Base-by-base conservation (phyloP, 2,888 invertebrate species). In the Idaea aversata region DNA sequence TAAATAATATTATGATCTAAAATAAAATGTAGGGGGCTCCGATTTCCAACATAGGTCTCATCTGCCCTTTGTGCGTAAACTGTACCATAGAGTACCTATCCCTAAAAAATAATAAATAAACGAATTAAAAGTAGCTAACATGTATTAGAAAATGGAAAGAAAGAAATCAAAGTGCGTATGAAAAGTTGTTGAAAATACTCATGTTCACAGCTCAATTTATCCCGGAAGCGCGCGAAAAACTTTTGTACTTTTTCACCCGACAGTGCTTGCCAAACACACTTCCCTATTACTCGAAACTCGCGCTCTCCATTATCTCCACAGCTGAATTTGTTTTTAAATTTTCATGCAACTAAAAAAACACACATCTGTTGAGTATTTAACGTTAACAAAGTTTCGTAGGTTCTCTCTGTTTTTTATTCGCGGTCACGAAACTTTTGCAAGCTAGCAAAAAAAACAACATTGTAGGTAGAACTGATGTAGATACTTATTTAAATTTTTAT, bases 201-300 rank as follows among this genome's bases (percentile, higher is more conserved):
- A 76, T 75, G 76, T 79, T 76, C 72, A 73, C 71, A 73, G 74
- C 73, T 75, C 76, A 76, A 80, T 84, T 81, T 85, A 82, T 83
- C 74, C 76, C 69, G 75, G 71, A 75, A 66, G 64, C 70, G 63
- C 68, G 76, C 77, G 78, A 78, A 81, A 82, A 92, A 92, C 90
- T 92, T 91, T 90, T 82, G 82, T 82, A 90, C 88, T 91, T 91
- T 90, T 91, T 92, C 90, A 91, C 82, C 80, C 80, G 75, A 79
- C 82, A 67, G 80, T 79, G 87, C 85, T 85, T 90, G 91, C 89
- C 92, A 91, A 77, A 87, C 88, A 84, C 92, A 90, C 88, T 87
- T 84, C 82, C 86, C 83, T 86, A 88, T 88, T 87, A 87, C 88
- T 83, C 86, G 81, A 86, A 91, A 90, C 90, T 89, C 88, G 78